Evolutionary conservation across 2,113 vertebrate genomes (phyloP), one percentile per base, ranked within the genome.

Genomic region (Istiophorus platypterus): DNA sequence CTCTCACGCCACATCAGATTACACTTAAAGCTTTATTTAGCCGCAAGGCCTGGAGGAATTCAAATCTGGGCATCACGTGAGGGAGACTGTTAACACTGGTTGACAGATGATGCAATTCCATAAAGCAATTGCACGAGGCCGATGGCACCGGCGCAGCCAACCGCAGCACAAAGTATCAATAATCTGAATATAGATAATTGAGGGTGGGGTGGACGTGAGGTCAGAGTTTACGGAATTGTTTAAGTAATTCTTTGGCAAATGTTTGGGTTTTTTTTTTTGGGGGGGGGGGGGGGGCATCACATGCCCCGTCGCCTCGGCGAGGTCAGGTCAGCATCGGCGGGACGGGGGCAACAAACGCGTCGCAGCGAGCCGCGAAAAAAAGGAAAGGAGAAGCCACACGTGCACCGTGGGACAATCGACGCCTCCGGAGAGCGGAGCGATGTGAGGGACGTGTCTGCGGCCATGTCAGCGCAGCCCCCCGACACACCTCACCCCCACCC

Each of bases 91-190:
- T 86, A 54, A 80, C 52, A 7, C 66, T 41, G 58, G 37, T 51
- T 82, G 78, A 84, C 86, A 91, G 82, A 92, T 93, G 93, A 94
- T 88, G 94, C 93, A 94, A 94, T 75, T 66, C 74, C n/a, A 37
- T 51, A 7, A 89, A 61, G 79, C 78, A 24, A 37, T 93, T 94
- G 85, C 93, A 56, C 37, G 85, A 29, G 45, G 67, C 61, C 57
- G 41, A 84, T 80, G 69, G 79, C 81, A 70, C 26, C n/a, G 66
- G 1, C 8, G 69, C 24, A 26, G 47, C 17, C 3, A 10, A 1
- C 68, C 89, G 85, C 80, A 61, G 76, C 75, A 86, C 65, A 22
- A 6, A 34, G 31, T 6, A 34, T 4, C 31, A 34, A 34, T 34
- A 34, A 34, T 6, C 31, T 34, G 31, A 34, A 34, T 6, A 34